phyloP scores from a whole-genome alignment of 2,888 invertebrate genomes.

The Petrolisthes manimaculis region DNA sequence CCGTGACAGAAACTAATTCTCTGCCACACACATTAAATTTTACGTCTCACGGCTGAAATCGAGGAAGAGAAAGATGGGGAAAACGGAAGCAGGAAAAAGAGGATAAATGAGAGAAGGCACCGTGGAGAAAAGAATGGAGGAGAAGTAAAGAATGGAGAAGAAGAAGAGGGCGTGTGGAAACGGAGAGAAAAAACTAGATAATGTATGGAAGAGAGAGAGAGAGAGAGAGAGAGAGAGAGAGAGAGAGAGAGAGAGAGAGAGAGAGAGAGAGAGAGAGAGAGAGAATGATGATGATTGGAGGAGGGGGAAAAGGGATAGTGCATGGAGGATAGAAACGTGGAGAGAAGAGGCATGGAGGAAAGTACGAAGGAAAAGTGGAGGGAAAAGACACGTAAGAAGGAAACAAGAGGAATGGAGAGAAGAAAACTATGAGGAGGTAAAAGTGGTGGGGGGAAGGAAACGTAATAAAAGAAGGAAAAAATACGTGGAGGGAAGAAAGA shows the following conservation, averaged over 20 bases:
- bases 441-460: neutral
- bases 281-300: neutral
- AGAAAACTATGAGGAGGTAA: neutral
- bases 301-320: neutral
- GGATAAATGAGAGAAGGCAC: neutral
- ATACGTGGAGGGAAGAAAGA: neutral
- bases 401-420: neutral
- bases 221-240: neutral
- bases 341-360: neutral
- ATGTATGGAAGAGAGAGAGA: neutral
- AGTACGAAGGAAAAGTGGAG: no score
- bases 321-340: neutral
- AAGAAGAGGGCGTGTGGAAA: neutral
- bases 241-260: neutral
- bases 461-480: neutral
- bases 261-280: neutral
- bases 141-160: neutral
- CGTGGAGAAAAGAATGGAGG: neutral
- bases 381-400: neutral
- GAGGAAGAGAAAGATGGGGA: conserved; percentile 15
- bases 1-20: no score
- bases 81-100: conserved; percentile 14
- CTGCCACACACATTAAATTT: no score
- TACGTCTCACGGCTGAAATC: neutral
- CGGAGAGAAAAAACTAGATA: neutral